phyloP scores from a whole-genome alignment of 2,113 vertebrate genomes.

The Progne subis region DNA sequence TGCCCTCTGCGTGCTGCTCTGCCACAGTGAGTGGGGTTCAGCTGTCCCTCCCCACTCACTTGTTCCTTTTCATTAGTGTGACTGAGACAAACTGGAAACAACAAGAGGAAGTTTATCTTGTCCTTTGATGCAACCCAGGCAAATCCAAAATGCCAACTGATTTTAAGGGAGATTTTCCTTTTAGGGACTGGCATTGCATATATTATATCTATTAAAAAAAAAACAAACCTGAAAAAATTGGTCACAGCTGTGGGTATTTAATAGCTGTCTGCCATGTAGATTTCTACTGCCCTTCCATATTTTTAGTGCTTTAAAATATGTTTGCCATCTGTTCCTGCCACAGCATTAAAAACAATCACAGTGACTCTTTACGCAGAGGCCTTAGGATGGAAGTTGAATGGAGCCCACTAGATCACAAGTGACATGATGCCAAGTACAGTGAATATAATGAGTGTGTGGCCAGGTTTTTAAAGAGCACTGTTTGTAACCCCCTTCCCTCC shows the following conservation, averaged over 20 bases:
- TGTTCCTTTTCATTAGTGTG: slow-evolving; percentile 27
- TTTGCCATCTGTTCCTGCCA: slow-evolving; percentile 68
- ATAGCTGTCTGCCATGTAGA: slow-evolving; percentile 41
- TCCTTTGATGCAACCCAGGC: neutral
- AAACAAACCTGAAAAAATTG: neutral
- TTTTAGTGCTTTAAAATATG: slow-evolving; percentile 44
- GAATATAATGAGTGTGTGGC: slow-evolving; percentile 44
- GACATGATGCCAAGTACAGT: slow-evolving; percentile 55
- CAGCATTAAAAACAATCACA: slow-evolving; percentile 29
- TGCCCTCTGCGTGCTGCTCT: neutral
- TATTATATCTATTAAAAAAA: neutral
- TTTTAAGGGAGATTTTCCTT: slow-evolving; percentile 12
- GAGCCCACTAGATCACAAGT: slow-evolving; percentile 61
- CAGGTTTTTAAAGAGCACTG: neutral
- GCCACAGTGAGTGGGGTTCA: neutral
- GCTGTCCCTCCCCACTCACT: neutral
- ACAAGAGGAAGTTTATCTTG: slow-evolving; percentile 12
- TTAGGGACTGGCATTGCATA: neutral
- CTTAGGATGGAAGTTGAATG: slow-evolving; percentile 63
- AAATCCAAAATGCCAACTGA: neutral
- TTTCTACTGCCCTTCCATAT: neutral
- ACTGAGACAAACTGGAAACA: slow-evolving; percentile 28
- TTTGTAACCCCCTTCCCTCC: slow-evolving; percentile 17
- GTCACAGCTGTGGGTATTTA: slow-evolving; percentile 32
- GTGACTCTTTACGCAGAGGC: neutral